These are phyloP conservation scores for Clarias fuscus DNA, from an alignment of 2,797 vertebrate species.

Conservation along the genomic window DNA sequence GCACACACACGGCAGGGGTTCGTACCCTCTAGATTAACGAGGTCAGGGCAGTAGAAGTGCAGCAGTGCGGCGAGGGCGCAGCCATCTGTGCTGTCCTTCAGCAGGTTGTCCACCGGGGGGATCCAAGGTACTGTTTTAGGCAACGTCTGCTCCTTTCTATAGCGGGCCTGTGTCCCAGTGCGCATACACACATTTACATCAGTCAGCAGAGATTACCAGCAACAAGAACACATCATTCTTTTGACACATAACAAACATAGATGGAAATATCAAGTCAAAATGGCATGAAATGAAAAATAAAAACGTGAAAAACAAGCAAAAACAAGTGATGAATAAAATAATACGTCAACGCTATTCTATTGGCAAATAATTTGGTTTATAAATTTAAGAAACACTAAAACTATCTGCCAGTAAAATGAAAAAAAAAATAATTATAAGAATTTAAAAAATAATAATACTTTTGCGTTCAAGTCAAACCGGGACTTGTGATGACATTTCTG, in stretches of 20 bases:
- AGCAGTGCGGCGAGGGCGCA: constrained; percentile 88
- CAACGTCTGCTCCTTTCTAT: constrained; percentile 89
- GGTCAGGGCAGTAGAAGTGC: constrained; percentile 93
- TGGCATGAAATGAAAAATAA: neutral
- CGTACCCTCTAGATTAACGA: constrained; percentile 84
- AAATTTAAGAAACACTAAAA: neutral
- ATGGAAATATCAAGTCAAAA: neutral
- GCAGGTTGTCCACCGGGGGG: constrained; percentile 90
- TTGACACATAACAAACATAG: neutral
- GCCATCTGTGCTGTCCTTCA: constrained; percentile 93
- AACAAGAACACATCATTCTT: neutral
- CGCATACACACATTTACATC: constrained; percentile 18
- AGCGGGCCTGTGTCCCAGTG: constrained; percentile 81
- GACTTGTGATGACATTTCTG: too few relatives aligned
- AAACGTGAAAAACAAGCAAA: neutral
- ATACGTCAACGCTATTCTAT: neutral
- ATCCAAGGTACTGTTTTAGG: constrained; percentile 87
- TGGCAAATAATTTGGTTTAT: neutral
- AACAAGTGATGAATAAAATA: too few relatives aligned
- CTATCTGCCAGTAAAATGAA: neutral
- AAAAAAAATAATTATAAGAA: neutral
- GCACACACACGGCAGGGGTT: constrained; percentile 3
- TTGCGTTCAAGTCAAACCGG: too few relatives aligned
- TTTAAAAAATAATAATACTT: too few relatives aligned
- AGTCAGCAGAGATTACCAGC: neutral